Base-by-base conservation (phyloP, 1,140 invertebrate genomes). In the Pentalonia nigronervosa region DNA sequence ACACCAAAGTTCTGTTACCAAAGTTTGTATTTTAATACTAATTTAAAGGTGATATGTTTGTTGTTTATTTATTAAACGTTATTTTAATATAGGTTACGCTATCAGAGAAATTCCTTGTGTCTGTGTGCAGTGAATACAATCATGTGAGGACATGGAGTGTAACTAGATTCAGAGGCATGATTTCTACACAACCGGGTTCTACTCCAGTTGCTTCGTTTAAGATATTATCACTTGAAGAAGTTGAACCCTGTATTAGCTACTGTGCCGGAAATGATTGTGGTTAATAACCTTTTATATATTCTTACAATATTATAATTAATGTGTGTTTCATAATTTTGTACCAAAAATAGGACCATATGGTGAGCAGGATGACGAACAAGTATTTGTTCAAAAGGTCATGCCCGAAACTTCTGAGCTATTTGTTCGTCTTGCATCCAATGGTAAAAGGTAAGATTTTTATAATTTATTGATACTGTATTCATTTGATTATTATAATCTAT, bases 341-440 rank as follows among this genome's bases (percentile, higher is more conserved):
- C 41, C 94, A 90, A 94, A 0, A 94, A 56, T 88, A 97, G 99
- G 99, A 88, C 99, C 99, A 20, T 99, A 98, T 96, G 99, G 99
- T 23, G 99, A 99, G 95, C 98, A 99, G 95, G 98, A 99, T 95
- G 98, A 99, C 95, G 98, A 99, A 95, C 98, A 99, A 96, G 97
- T 99, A 84, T 99, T 99, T 95, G 97, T 99, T 53, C 99, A 99
- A 95, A 99, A 99, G 96, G 98, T 99, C 76, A 98, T 99, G 30
- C 98, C 99, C 7, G 98, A 99, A 95, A 99, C 98, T 11, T 98
- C 99, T 95, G 98, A 98, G 94, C 95, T 99, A 1, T 99, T 99
- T 95, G 98, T 99, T 20, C 96, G 99, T 92, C 95, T 99, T 30
- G 99, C 99, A 25, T 99, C 99, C 2, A 99, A 98, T 95, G 99